Conservation (phyloP, 1,140 invertebrate species). For the Zaprionus africanus region DNA sequence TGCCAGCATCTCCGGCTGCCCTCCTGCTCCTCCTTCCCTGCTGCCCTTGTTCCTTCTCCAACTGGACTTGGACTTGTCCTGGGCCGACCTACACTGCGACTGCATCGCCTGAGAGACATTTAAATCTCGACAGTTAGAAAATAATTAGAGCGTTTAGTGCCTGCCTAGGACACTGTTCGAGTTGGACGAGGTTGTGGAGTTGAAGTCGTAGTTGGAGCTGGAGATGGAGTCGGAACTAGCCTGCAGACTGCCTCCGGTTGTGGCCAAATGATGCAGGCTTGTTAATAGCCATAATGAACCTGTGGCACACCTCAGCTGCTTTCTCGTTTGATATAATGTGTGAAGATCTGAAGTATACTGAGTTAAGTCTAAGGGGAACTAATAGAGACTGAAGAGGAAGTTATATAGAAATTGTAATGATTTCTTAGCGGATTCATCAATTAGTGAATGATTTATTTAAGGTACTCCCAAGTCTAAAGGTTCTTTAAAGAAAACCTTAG, state of each 20-base stretch:
- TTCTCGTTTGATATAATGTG: too few relatives aligned
- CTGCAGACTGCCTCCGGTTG: conserved; percentile 11
- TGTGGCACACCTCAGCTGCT: background rate
- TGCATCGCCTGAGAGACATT: conserved; percentile 66
- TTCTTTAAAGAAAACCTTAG: too few relatives aligned
- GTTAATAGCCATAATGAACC: background rate
- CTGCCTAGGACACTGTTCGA: conserved; percentile 7
- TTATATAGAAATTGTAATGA: too few relatives aligned
- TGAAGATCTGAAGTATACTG: too few relatives aligned
- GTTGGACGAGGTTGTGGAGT: background rate
- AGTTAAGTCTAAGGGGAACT: too few relatives aligned
- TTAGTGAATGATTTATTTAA: too few relatives aligned
- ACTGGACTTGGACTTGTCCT: background rate
- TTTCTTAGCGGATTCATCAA: too few relatives aligned
- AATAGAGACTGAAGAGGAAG: too few relatives aligned
- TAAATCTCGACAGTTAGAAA: conserved; percentile 78
- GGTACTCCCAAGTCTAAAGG: too few relatives aligned
- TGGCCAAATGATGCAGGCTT: conserved; percentile 7
- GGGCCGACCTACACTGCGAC: conserved; percentile 6
- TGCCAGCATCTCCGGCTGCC: conserved; percentile 22
- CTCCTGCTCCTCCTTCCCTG: background rate
- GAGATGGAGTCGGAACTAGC: background rate
- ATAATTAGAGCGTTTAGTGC: conserved; percentile 81
- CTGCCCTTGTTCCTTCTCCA: background rate
- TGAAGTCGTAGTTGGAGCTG: background rate